A percentile compares a stretch with the other conserved stretches of the same genome.
Conservation (phyloP, 2,113 vertebrate genomes). For the Malurus melanocephalus region DNA sequence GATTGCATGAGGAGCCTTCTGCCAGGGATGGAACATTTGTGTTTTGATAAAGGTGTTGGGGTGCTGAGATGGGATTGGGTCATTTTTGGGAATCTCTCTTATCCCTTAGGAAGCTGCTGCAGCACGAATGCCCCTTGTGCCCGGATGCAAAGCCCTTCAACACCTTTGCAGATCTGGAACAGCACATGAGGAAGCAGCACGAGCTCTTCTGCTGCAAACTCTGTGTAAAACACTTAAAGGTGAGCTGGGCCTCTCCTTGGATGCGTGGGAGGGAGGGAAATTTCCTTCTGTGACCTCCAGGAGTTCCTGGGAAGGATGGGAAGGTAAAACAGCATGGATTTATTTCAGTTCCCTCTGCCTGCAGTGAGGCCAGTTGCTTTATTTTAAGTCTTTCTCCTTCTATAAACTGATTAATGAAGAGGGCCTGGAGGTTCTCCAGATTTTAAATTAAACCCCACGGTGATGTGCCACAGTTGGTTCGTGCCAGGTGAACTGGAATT, state of each 20-base stretch:
- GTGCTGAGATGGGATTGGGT: neutral
- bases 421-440: neutral
- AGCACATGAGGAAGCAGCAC: slow-evolving; percentile 95
- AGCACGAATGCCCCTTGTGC: slow-evolving; percentile 85
- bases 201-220: slow-evolving; percentile 96
- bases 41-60: accelerated
- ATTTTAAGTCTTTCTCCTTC: neutral
- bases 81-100: neutral
- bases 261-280: neutral
- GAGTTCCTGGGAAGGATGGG: neutral
- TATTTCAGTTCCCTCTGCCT: neutral
- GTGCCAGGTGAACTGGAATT: neutral
- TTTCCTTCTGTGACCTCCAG: neutral
- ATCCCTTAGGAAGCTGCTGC: slow-evolving; percentile 82
- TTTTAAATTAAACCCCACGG: neutral
- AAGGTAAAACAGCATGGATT: neutral
- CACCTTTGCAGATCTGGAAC: slow-evolving; percentile 90
- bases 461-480: neutral
- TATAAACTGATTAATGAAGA: neutral
- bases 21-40: neutral
- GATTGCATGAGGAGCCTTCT: neutral
- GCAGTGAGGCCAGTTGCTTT: neutral
- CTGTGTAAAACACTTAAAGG: slow-evolving; percentile 92
- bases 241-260: slow-evolving; percentile 26
- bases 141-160: slow-evolving; percentile 83